Evolutionary conservation across 2,888 invertebrate species (phyloP).

Genomic region (Brachyptera putata): DNA sequence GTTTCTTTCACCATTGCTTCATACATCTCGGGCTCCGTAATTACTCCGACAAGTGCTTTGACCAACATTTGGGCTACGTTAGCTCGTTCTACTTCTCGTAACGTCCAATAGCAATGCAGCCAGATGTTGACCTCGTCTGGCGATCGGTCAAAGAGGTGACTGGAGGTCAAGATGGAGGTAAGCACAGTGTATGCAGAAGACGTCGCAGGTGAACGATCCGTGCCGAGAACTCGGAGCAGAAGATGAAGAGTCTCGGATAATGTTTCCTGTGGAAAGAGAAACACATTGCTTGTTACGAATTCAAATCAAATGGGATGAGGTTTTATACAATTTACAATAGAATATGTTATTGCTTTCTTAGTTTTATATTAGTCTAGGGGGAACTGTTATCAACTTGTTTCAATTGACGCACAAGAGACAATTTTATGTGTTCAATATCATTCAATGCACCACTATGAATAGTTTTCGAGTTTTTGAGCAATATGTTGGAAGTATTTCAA

Average conservation of each 20-base stretch:
- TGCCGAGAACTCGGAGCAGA: neutral
- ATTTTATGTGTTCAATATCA: too few relatives aligned
- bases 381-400: too few relatives aligned
- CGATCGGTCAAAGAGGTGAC: constrained; percentile 60
- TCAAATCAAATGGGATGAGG: too few relatives aligned
- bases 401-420: too few relatives aligned
- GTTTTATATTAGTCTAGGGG: too few relatives aligned
- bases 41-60: neutral
- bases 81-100: neutral
- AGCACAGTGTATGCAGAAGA: neutral
- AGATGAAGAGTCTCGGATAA: neutral
- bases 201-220: neutral
- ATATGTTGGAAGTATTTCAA: too few relatives aligned
- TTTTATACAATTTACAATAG: too few relatives aligned
- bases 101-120: constrained; percentile 49
- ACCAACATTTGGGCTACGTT: constrained; percentile 5
- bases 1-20: neutral
- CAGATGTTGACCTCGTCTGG: constrained; percentile 63
- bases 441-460: too few relatives aligned
- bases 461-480: too few relatives aligned
- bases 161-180: constrained; percentile 54
- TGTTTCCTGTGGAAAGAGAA: neutral
- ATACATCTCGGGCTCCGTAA: constrained; percentile 15
- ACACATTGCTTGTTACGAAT: neutral
- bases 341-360: too few relatives aligned